These are phyloP conservation scores for Ectemnius lituratus DNA, from an alignment of 2,888 invertebrate species.

Conservation along the genomic window DNA sequence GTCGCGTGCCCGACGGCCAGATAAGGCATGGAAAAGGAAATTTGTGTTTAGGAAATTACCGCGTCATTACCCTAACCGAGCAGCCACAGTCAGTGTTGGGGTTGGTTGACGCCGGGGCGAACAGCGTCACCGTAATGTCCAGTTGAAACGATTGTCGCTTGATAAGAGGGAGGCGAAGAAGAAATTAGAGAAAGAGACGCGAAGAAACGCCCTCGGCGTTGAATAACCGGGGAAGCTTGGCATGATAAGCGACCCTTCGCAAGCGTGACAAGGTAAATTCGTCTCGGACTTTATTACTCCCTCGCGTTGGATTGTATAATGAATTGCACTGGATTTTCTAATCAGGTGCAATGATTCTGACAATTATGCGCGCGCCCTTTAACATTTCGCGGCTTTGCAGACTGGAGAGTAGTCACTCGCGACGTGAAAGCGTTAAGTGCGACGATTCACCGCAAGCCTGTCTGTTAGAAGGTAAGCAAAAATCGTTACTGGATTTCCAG, in stretches of 20 bases:
- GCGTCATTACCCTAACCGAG: slow-evolving; percentile 66
- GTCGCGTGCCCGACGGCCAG: slow-evolving; percentile 66
- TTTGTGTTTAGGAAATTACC: slow-evolving; percentile 75
- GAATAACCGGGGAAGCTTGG: slow-evolving; percentile 58
- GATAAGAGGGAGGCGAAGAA: slow-evolving; percentile 59
- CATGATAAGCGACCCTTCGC: slow-evolving; percentile 56
- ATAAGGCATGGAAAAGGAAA: slow-evolving; percentile 69
- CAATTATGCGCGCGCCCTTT: slow-evolving; percentile 30
- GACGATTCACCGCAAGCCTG: too few species aligned
- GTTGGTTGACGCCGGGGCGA: slow-evolving; percentile 10
- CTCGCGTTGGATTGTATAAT: slow-evolving; percentile 37
- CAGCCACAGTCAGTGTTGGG: slow-evolving; percentile 23
- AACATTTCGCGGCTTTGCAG: too few species aligned
- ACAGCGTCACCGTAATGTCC: slow-evolving; percentile 54
- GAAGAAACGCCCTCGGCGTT: slow-evolving; percentile 25
- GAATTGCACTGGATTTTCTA: slow-evolving; percentile 39
- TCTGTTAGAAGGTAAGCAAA: background rate
- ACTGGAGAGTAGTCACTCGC: background rate
- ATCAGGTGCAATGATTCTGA: slow-evolving; percentile 39
- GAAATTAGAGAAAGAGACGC: slow-evolving; percentile 51
- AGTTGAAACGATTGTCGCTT: slow-evolving; percentile 46
- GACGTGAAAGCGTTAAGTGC: too few species aligned
- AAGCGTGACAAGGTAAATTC: slow-evolving; percentile 63
- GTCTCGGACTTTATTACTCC: slow-evolving; percentile 57
- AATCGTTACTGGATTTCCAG: slow-evolving; percentile 45